Evolutionary conservation across 1,140 invertebrate species (phyloP), one percentile per base, ranked within the genome.

Genomic region (Gonatopus flavifemur): DNA sequence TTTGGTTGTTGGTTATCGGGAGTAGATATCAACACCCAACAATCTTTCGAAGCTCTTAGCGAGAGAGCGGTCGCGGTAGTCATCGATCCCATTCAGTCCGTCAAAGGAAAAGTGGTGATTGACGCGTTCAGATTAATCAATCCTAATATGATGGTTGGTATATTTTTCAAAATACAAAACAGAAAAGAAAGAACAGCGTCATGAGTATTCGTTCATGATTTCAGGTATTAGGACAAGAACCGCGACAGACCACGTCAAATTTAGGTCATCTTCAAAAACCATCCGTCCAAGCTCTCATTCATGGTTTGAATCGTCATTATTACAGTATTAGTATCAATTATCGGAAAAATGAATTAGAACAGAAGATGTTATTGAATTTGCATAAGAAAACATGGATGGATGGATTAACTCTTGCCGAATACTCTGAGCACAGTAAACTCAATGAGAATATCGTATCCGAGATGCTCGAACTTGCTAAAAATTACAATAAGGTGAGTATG

Each of bases 381-480:
- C 94, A 99, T 73, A 99, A 99, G 80, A 98, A 98, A 76, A 97
- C 93, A 1, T 99, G 98, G 98, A 97, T 97, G 84, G 97, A 99
- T 80, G 97, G 97, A 16, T 83, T 99, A 3, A 94, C 88, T 19
- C 80, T 99, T 36, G 86, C 93, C 40, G 93, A 99, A 79, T 99
- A 98, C 78, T 87, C 91, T 46, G 89, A 96, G 38, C 96, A 99
- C 70, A 96, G 94, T 79, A 85, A 87, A 49, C 82, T 91, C 2
- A 94, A 94, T 73, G 90, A 98, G 78, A 88, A 87, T 41, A 96
- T 93, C 48, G 93, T 99, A 1, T 86, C 91, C 52, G 93, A 96
- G 64, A 99, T 99, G 94, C 79, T 99, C 18, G 94, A 98, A 45
- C 79, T 99, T 52, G 96, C 97, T 5, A 98, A 98, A 72, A 94